These are phyloP conservation scores for Malurus splendens DNA, from an alignment of 2,797 vertebrate species.

Conservation along the genomic window DNA sequence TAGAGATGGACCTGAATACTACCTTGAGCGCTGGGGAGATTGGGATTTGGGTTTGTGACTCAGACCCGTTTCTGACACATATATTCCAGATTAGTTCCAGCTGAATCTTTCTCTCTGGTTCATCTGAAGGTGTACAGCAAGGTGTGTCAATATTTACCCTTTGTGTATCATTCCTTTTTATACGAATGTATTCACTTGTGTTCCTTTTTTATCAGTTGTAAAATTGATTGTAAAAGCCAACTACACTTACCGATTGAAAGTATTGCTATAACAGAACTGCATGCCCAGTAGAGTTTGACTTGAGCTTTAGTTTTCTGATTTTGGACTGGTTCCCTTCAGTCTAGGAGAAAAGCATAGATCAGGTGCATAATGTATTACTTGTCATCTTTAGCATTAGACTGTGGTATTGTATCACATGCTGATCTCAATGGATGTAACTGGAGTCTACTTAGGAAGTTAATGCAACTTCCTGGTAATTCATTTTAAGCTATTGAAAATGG, in stretches of 20 bases:
- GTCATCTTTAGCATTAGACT: conserved; percentile 50
- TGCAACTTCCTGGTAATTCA: conserved; percentile 24
- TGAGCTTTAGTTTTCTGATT: conserved; percentile 37
- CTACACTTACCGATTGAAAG: conserved; percentile 52
- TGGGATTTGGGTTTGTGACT: not conserved
- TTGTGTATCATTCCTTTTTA: conserved; percentile 51
- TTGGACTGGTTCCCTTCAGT: conserved; percentile 6
- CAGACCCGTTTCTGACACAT: rapidly evolving
- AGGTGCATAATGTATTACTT: conserved; percentile 9
- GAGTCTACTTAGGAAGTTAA: conserved; percentile 34
- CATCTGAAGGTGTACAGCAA: not conserved
- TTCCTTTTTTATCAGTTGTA: conserved; percentile 41
- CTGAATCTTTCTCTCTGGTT: not conserved
- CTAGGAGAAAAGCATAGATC: conserved; percentile 38
- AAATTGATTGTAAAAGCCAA: conserved; percentile 59
- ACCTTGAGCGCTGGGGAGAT: not conserved
- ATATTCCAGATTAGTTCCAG: not conserved
- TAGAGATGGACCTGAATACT: not conserved
- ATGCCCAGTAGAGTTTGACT: conserved; percentile 36
- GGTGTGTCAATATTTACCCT: conserved; percentile 22
- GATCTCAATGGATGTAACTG: conserved; percentile 30
- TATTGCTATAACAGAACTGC: conserved; percentile 57
- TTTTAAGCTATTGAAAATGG: conserved; percentile 59
- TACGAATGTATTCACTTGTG: conserved; percentile 61
- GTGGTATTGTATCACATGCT: conserved; percentile 32